Conservation (phyloP, 2,797 vertebrate genomes). For the Neosilurus mollespiculum region DNA sequence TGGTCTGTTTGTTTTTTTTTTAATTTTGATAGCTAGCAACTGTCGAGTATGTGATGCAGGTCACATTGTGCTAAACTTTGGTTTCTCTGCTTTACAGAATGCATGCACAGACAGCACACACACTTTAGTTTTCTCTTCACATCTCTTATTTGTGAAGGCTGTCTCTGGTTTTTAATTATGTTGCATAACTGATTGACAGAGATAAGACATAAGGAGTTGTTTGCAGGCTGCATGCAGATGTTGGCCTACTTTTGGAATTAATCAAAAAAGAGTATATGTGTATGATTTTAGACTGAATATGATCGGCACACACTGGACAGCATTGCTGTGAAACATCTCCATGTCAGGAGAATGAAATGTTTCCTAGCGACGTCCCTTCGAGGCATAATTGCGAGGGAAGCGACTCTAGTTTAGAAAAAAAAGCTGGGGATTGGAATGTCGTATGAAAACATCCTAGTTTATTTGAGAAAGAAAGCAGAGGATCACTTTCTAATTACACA, state of each 20-base stretch:
- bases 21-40: background rate
- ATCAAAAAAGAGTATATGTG: background rate
- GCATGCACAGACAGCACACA: background rate
- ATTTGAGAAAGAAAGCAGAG: constrained; percentile 18
- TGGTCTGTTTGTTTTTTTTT: no score
- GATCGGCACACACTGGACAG: constrained; percentile 14
- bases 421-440: constrained; percentile 41
- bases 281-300: background rate
- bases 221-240: constrained; percentile 9
- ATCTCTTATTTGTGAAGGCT: constrained; percentile 4
- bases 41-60: background rate
- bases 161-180: constrained; percentile 31
- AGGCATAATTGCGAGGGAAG: constrained; percentile 68
- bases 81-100: background rate
- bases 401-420: constrained; percentile 68
- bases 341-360: constrained; percentile 50
- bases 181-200: constrained; percentile 29
- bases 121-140: background rate
- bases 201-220: constrained; percentile 20
- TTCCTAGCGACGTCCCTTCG: constrained; percentile 73
- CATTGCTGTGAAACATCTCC: background rate
- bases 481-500: constrained; percentile 2
- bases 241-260: constrained; percentile 3
- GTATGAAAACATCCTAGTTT: constrained; percentile 22
- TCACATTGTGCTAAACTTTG: background rate